Conservation (phyloP, 1,140 invertebrate species). For the Pygmarrhopalites habei region DNA sequence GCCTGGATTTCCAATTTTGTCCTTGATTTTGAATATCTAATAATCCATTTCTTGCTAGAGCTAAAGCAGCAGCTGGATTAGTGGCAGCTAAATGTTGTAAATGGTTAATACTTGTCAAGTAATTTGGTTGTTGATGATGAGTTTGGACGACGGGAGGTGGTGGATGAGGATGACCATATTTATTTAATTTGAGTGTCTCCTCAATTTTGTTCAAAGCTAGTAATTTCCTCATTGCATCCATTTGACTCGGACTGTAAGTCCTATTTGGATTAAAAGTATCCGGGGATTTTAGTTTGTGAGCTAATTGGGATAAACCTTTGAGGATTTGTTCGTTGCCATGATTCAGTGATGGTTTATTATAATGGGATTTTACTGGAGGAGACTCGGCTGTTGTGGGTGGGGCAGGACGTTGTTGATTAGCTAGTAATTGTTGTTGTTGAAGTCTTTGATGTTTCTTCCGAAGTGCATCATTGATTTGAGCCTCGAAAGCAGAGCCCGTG, state of each 20-base stretch:
- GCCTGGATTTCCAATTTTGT: no score
- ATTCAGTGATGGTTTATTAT: no score
- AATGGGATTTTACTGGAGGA: no score
- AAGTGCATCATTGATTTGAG: not conserved
- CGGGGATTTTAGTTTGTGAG: not conserved
- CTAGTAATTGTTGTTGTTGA: not conserved
- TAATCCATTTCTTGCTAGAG: no score
- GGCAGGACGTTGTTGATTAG: not conserved
- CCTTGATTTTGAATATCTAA: no score
- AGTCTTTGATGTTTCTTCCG: slow-evolving; percentile 6
- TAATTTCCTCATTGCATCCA: slow-evolving; percentile 34
- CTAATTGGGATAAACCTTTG: slow-evolving; percentile 13
- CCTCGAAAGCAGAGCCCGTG: not conserved
- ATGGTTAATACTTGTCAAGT: no score
- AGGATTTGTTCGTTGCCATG: not conserved
- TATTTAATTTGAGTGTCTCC: slow-evolving; percentile 7
- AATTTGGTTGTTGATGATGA: no score
- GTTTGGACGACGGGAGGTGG: no score
- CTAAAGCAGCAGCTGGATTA: no score
- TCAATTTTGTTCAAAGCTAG: slow-evolving; percentile 34
- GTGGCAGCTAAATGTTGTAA: no score
- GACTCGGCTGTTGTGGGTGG: not conserved
- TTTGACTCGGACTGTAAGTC: slow-evolving; percentile 29
- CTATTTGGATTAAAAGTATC: slow-evolving; percentile 1
- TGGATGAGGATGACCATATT: no score